Base-by-base conservation (phyloP, 1,140 invertebrate genomes). In the Nasonia longicornis region DNA sequence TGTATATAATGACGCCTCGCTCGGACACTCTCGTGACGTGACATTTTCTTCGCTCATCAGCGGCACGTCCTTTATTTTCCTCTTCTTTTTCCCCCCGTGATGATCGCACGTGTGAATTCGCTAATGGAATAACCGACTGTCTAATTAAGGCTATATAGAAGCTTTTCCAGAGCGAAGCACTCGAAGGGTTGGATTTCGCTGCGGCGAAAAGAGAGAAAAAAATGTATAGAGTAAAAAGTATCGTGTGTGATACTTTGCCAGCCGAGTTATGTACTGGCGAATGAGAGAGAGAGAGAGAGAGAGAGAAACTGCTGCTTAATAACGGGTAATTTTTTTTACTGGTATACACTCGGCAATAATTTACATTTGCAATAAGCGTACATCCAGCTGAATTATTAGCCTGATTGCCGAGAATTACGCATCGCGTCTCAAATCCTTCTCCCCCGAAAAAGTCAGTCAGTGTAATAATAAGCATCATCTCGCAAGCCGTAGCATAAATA, bases 241-340 rank as follows among this genome's bases (percentile, higher is more conserved):
- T 67, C 10, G 2, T 12, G 22, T 67, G 64, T 67, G 64, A 67
- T 67, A 67, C 64, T 29, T 67, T 67, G 64, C 29, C 29, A n/a
- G 52, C 0, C 64, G 64, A 29, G 64, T 16, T 67, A 6, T 29
- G 4, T 35, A 29, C 64, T 29, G 1, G 64, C 64, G 64, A 66
- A 26, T 26, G 26, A n/a, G n/a, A 64, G 58, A 22, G 22, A 67
- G 29, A 29, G 12, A 29, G 26, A 67, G 29, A 67, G 29, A 67
- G 1, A 26, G 1, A 67, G 10, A 67, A 67, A 31, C 64, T 14
- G 22, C 64, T 26, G 22, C 22, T 31, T 67, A 67, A 67, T 67
- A 67, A 67, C 64, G 22, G 64, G 64, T 67, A 26, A 67, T 67
- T 67, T 67, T 29, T 67, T 67, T 29, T 31, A 67, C 14, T 31